These are phyloP conservation scores for Austrofundulus limnaeus DNA, from an alignment of 2,113 vertebrate genomes.

Conservation along the genomic window DNA sequence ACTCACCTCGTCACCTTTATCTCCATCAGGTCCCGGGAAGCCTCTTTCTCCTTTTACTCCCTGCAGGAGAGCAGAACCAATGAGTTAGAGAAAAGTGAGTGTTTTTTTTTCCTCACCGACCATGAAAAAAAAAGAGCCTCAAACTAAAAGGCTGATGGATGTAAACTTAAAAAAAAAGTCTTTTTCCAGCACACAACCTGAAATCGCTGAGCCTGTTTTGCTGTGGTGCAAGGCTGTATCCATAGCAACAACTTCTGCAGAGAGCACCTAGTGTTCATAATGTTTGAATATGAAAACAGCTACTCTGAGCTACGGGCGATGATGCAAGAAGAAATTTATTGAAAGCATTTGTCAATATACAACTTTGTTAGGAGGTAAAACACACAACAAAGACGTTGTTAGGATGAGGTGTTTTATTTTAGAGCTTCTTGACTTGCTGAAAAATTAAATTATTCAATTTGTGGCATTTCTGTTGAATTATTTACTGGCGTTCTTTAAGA, in stretches of 20 bases:
- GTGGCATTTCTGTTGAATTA: background rate
- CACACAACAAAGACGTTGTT: conserved; percentile 19
- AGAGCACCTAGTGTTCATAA: conserved; percentile 24
- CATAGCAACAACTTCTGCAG: conserved; percentile 70
- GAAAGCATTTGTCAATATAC: conserved; percentile 22
- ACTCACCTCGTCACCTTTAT: conserved; percentile 94
- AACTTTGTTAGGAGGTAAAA: conserved; percentile 32
- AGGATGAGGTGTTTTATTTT: conserved; percentile 3
- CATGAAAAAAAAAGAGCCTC: conserved; percentile 22
- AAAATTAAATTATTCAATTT: conserved; percentile 8
- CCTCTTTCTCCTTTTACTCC: conserved; percentile 96
- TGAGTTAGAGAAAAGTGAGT: conserved; percentile 16
- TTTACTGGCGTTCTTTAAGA: background rate
- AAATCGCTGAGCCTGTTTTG: conserved; percentile 38
- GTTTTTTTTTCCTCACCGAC: conserved; percentile 39
- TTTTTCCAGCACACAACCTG: conserved; percentile 36
- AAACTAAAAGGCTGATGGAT: conserved; percentile 42
- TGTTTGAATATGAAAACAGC: conserved; percentile 43
- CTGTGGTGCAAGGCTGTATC: conserved; percentile 57
- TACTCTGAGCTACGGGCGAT: conserved; percentile 38
- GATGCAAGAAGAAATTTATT: conserved; percentile 33
- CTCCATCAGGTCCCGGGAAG: conserved; percentile 88
- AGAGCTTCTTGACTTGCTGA: background rate
- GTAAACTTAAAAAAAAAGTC: conserved; percentile 52
- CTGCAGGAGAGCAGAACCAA: conserved; percentile 72